Evolutionary conservation across 2,888 invertebrate species (phyloP).

Genomic region (Sinhomidia bicolor): DNA sequence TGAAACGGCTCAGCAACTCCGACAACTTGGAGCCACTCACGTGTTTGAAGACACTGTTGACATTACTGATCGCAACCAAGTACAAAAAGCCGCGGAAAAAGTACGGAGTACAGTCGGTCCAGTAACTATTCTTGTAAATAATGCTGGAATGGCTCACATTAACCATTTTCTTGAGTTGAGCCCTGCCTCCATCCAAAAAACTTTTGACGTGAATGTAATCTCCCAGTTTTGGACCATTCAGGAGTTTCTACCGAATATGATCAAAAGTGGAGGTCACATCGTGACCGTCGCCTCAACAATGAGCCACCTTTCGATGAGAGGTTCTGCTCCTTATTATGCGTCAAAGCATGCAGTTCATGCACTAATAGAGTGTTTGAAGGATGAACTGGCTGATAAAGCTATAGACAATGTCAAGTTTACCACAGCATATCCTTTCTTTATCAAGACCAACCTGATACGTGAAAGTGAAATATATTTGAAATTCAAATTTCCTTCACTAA

Average conservation of each 20-base stretch:
- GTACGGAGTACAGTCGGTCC: conserved; percentile 83
- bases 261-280: conserved; percentile 85
- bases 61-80: conserved; percentile 84
- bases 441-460: conserved; percentile 18
- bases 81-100: conserved; percentile 70
- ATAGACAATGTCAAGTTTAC: conserved; percentile 38
- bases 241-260: conserved; percentile 83
- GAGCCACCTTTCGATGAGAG: conserved; percentile 83
- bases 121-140: conserved; percentile 87
- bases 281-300: conserved; percentile 86
- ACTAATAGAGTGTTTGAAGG: conserved; percentile 44
- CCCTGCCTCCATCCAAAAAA: conserved; percentile 84
- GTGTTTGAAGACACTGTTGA: conserved; percentile 84
- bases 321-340: conserved; percentile 38
- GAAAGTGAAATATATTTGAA: background rate
- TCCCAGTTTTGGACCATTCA: conserved; percentile 87
- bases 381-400: conserved; percentile 40
- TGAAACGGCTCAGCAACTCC: conserved; percentile 83
- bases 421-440: conserved; percentile 51
- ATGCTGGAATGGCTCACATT: conserved; percentile 93
- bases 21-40: conserved; percentile 82
- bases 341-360: conserved; percentile 56
- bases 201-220: conserved; percentile 85
- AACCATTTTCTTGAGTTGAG: conserved; percentile 85
- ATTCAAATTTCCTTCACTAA: conserved; percentile 47